A percentile compares a stretch with the other conserved stretches of the same genome.
Evolutionary conservation across 1,140 invertebrate species (phyloP).

Genomic region (Aphis gossypii): DNA sequence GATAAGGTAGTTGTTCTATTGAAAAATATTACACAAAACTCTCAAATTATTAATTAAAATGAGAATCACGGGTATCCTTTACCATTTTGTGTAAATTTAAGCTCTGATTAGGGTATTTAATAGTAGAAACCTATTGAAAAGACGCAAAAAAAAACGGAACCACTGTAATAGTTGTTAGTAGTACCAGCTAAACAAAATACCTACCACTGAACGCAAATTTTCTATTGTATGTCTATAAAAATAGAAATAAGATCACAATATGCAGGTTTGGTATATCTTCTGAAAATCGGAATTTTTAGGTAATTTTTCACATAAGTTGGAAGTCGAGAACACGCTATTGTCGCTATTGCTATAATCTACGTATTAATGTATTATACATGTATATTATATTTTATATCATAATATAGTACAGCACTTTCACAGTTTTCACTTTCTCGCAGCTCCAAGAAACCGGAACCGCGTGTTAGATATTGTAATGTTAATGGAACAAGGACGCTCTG

Average conservation of each 20-base stretch:
- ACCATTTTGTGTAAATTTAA: neutral
- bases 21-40: neutral
- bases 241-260: neutral
- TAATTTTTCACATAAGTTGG: neutral
- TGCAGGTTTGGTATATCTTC: neutral
- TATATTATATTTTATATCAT: neutral
- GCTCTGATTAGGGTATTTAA: too few species aligned
- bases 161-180: too few species aligned
- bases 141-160: too few species aligned
- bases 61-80: neutral
- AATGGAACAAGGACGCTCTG: neutral
- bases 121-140: too few species aligned
- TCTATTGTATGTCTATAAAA: neutral
- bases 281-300: neutral
- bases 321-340: neutral
- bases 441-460: neutral
- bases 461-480: neutral
- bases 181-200: neutral
- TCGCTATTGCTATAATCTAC: neutral
- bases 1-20: too few species aligned
- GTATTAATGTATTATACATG: neutral
- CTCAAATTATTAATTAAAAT: neutral
- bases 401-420: conserved; percentile 14
- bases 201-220: neutral
- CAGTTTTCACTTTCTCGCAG: conserved; percentile 10